Percentiles rank a stretch among this genome's conserved stretches.
phyloP scores from a whole-genome alignment of 2,113 vertebrate genomes.

The Ivindomyrus marchei region DNA sequence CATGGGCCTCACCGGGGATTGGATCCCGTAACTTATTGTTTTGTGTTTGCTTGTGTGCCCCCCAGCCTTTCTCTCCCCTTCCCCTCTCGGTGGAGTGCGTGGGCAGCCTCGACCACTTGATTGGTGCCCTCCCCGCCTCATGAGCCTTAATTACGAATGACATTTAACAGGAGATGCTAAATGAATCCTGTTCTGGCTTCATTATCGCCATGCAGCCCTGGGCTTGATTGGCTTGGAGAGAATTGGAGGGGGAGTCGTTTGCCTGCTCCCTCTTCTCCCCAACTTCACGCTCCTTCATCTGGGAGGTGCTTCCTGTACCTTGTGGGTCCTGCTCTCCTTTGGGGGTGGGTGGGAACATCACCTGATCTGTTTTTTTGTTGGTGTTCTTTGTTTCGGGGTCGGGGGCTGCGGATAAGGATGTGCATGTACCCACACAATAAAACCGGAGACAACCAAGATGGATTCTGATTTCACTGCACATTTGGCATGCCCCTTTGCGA shows the following conservation, averaged over 20 bases:
- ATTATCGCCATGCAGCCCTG: slow-evolving; percentile 31
- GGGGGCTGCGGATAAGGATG: background rate
- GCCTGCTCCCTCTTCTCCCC: background rate
- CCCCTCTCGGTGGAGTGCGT: slow-evolving; percentile 12
- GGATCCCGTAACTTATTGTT: background rate
- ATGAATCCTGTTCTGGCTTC: slow-evolving; percentile 41
- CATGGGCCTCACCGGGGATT: background rate
- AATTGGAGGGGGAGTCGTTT: slow-evolving; percentile 17
- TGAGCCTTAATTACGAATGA: slow-evolving; percentile 48
- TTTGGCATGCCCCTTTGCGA: background rate
- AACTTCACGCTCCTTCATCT: background rate
- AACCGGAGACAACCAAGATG: background rate
- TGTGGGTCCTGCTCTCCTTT: background rate
- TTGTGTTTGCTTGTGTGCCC: background rate
- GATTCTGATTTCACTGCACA: background rate
- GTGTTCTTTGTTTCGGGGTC: background rate
- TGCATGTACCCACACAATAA: background rate
- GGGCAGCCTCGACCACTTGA: slow-evolving; percentile 35
- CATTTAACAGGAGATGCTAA: slow-evolving; percentile 53
- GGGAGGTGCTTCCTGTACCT: no score
- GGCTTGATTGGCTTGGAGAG: slow-evolving; percentile 43
- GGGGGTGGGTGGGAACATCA: background rate
- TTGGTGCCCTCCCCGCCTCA: slow-evolving; percentile 38
- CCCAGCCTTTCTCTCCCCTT: background rate
- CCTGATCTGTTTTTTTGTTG: background rate